Conservation (phyloP, 2,888 invertebrate genomes). For the Ectobius pallidus region DNA sequence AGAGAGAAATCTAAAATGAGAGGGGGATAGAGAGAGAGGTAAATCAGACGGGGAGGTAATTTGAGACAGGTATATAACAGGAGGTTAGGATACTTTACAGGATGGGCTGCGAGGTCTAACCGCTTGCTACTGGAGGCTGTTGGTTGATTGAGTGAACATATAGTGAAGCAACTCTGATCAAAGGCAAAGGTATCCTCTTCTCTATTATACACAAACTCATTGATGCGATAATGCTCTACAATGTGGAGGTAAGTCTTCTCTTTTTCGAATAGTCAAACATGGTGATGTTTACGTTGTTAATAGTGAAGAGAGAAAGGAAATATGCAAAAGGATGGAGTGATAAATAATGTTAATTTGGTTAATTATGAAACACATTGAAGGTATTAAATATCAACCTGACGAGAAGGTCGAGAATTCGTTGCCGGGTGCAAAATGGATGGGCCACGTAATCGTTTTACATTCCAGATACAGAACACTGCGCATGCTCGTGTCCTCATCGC, state of each 20-base stretch:
- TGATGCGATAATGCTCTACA: background rate
- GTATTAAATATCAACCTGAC: no score
- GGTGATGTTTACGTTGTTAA: background rate
- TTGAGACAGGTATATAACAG: background rate
- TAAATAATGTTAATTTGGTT: no score
- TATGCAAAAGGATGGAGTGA: no score
- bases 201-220: background rate
- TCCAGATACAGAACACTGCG: no score
- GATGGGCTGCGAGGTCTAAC: background rate
- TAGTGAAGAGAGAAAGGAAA: background rate
- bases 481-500: no score
- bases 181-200: background rate
- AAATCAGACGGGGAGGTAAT: background rate
- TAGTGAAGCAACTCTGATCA: background rate
- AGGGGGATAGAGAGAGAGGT: background rate
- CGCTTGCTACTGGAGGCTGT: constrained; percentile 10
- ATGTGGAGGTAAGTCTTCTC: background rate
- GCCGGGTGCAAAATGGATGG: no score
- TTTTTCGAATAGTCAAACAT: no score
- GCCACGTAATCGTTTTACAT: no score
- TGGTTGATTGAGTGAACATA: constrained; percentile 23
- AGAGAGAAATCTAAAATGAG: no score
- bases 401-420: no score
- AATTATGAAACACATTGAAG: no score
- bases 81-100: background rate